Evolutionary conservation across 2,797 vertebrate species (phyloP).

Genomic region (Gadopsis marmoratus): DNA sequence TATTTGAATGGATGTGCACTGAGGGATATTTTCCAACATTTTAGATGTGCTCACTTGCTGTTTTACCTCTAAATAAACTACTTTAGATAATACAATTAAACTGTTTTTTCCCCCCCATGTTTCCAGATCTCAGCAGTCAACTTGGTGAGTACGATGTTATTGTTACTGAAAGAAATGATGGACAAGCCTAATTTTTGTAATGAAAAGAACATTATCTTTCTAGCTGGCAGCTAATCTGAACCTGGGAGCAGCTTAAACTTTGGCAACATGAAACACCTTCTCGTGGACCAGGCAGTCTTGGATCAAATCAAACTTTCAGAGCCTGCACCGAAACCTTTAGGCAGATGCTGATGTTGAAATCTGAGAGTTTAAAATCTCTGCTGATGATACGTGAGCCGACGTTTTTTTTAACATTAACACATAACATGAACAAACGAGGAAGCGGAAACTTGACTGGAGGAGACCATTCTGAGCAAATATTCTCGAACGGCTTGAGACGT

Average conservation of each 20-base stretch:
- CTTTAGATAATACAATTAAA: conserved; percentile 12
- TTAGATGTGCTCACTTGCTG: neutral
- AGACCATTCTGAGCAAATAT: neutral
- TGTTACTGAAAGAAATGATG: neutral
- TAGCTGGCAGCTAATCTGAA: neutral
- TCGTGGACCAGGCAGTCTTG: neutral
- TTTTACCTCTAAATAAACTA: neutral
- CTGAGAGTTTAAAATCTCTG: neutral
- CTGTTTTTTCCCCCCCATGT: conserved; percentile 11
- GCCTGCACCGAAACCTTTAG: neutral
- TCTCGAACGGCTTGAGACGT: neutral
- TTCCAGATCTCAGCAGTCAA: conserved; percentile 42
- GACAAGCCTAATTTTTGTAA: neutral
- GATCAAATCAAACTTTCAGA: neutral
- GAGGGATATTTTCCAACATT: neutral
- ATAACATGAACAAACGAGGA: neutral
- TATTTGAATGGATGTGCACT: neutral
- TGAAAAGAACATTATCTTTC: neutral
- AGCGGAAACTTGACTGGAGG: neutral
- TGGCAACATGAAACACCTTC: neutral
- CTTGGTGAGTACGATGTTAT: conserved; percentile 33
- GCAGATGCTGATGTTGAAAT: neutral
- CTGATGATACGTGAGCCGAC: neutral
- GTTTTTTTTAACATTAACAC: neutral
- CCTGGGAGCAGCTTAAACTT: neutral